Evolutionary conservation across 2,797 vertebrate species (phyloP).

Genomic region (Podarcis siculus): DNA sequence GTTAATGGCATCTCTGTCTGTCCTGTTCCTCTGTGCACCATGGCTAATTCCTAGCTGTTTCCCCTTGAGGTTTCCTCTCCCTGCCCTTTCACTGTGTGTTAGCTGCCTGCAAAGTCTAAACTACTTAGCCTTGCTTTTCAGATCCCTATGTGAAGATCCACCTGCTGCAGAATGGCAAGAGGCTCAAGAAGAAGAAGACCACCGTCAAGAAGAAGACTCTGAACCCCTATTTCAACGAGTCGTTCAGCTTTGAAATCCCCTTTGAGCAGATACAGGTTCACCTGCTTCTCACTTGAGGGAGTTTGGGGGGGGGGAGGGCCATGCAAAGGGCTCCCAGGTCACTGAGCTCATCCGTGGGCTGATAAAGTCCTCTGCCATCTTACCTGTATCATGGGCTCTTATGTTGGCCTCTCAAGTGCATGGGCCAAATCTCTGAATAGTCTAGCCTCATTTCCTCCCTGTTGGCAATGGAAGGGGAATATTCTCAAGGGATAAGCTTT

Average conservation of each 20-base stretch:
- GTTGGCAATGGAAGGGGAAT: neutral
- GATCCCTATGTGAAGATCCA: slow-evolving; percentile 99
- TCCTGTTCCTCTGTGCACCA: neutral
- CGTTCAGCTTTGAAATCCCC: slow-evolving; percentile 99
- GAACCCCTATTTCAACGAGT: slow-evolving; percentile 98
- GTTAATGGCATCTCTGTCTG: neutral
- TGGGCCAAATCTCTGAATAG: neutral
- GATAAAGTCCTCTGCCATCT: neutral
- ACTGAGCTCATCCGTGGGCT: neutral
- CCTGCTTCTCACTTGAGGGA: neutral
- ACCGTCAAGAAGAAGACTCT: slow-evolving; percentile 99
- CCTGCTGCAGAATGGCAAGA: slow-evolving; percentile 94
- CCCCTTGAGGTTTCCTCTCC: neutral
- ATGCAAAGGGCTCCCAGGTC: accelerated
- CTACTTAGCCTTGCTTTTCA: slow-evolving; percentile 56
- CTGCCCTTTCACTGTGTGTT: neutral
- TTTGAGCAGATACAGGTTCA: slow-evolving; percentile 97
- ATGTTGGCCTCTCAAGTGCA: too few species aligned
- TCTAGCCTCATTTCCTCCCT: neutral
- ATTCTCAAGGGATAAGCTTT: neutral
- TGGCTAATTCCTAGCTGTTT: neutral
- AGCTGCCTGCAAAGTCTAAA: neutral
- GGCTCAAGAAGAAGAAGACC: slow-evolving; percentile 99
- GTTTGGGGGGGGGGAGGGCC: neutral
- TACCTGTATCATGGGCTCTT: neutral